A percentile compares a stretch with the other conserved stretches of the same genome.
phyloP scores from a whole-genome alignment of 1,140 invertebrate genomes.

The Halesus radiatus region DNA sequence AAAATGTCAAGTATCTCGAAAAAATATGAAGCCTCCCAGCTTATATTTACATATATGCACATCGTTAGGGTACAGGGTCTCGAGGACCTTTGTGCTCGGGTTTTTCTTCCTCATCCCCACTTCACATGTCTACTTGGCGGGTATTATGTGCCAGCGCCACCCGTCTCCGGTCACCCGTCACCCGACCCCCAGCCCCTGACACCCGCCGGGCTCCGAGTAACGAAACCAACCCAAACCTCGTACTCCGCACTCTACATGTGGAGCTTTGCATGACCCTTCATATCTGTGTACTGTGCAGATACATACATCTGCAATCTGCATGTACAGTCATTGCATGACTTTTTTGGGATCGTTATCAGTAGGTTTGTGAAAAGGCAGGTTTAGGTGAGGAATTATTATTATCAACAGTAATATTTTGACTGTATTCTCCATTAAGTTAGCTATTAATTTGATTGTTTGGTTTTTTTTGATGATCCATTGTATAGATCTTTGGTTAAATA shows the following conservation, averaged over 20 bases:
- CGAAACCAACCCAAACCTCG: slow-evolving; percentile 4
- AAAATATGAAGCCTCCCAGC: slow-evolving; percentile 41
- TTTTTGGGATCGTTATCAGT: background rate
- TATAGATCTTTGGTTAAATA: too few species aligned
- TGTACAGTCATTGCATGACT: background rate
- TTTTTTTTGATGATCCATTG: too few species aligned
- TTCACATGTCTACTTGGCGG: slow-evolving; percentile 26
- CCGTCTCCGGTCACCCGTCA: too few species aligned
- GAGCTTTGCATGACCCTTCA: slow-evolving; percentile 20
- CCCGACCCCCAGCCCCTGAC: too few species aligned
- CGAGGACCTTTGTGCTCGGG: slow-evolving; percentile 43
- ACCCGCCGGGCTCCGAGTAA: background rate
- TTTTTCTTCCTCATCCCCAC: slow-evolving; percentile 45
- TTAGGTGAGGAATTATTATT: too few species aligned
- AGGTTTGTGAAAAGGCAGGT: too few species aligned
- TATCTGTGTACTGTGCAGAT: slow-evolving; percentile 9
- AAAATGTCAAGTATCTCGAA: slow-evolving; percentile 48
- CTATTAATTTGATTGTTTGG: too few species aligned
- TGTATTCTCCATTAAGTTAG: too few species aligned
- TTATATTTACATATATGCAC: slow-evolving; percentile 52
- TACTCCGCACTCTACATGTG: slow-evolving; percentile 30
- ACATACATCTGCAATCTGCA: too few species aligned
- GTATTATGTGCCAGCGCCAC: background rate
- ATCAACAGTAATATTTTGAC: too few species aligned
- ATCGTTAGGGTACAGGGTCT: slow-evolving; percentile 40